A percentile compares a stretch with the other conserved stretches of the same genome.
Evolutionary conservation across 2,113 vertebrate genomes (phyloP).

Genomic region (Grus americana): DNA sequence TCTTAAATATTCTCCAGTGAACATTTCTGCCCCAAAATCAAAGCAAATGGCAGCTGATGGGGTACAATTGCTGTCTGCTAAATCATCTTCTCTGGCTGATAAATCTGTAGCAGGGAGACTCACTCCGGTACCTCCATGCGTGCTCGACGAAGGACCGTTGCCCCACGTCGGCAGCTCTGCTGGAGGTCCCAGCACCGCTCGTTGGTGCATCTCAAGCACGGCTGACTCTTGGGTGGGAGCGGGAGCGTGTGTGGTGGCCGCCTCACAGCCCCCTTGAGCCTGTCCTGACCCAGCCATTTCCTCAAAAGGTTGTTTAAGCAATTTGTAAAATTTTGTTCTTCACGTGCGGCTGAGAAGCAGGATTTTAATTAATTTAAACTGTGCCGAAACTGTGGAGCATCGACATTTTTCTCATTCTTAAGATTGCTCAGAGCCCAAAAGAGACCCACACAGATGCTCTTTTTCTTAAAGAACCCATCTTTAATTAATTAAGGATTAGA

Average conservation of each 20-base stretch:
- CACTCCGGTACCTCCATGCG: fast-evolving
- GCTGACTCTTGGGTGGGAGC: not conserved
- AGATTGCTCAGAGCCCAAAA: constrained; percentile 30
- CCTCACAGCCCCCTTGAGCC: not conserved
- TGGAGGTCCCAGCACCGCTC: not conserved
- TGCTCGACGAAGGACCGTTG: not conserved
- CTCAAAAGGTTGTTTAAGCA: not conserved
- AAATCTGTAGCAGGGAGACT: not conserved
- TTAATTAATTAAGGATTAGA: constrained; percentile 42
- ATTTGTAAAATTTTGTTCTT: not conserved
- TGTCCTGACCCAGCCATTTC: not conserved
- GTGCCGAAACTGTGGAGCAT: not conserved
- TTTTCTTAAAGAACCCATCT: constrained; percentile 33
- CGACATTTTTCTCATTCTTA: constrained; percentile 61
- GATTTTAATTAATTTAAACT: constrained; percentile 22
- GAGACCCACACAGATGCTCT: constrained; percentile 5
- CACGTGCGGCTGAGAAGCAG: not conserved
- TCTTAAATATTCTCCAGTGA: not conserved
- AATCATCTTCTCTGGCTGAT: not conserved
- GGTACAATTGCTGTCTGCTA: not conserved
- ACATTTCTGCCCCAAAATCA: not conserved
- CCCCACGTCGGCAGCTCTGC: not conserved
- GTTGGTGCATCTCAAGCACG: fast-evolving
- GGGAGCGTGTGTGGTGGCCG: fast-evolving
- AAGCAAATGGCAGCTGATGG: not conserved